Base-by-base conservation (phyloP, 2,797 vertebrate species). In the Urophycis tenuis region DNA sequence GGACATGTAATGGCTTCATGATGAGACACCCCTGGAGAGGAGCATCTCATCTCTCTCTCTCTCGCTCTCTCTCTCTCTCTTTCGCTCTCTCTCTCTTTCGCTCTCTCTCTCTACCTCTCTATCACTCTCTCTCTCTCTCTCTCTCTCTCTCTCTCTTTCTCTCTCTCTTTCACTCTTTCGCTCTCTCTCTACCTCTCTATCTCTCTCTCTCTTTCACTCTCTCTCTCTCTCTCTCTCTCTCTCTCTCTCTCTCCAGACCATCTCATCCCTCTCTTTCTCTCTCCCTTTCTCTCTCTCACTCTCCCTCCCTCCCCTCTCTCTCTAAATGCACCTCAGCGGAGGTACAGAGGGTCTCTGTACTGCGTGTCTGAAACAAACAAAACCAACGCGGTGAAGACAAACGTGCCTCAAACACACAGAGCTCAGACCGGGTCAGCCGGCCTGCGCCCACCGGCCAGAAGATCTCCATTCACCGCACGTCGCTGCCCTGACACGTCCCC, bases 321-420 rank as follows among this genome's bases (percentile, higher is more conserved):
- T 67, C 79, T 75, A 53, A 53, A 53, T 6, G 19, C 17, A 53
- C 45, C 53, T 60, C 53, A n/a, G 53, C n/a, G 22, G 22, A 60
- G 22, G 53, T 19, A 25, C n/a, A 9, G 5, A 25, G 1, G n/a
- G 8, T 9, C 9, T 25, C 53, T 60, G 22, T n/a, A 60, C 53
- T n/a, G 53, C n/a, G 9, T 60, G 53, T 60, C 22, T 60, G 53
- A 60, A 60, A 19, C 17, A 22, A 53, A 53, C 45, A 19, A 53
- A 53, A 10, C 39, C 19, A 53, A 53, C 6, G 22, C 14, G 0
- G 17, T 8, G 22, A 53, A 53, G 39, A 41, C 39, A 53, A 53
- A n/a, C 45, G 19, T 6, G 19, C n/a, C n/a, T n/a, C 11, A 41
- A 41, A 41, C 17, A 60, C n/a, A 25, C 8, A 60, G 53, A 60